Conservation (phyloP, 2,797 vertebrate species). For the Pseudopleuronectes americanus region DNA sequence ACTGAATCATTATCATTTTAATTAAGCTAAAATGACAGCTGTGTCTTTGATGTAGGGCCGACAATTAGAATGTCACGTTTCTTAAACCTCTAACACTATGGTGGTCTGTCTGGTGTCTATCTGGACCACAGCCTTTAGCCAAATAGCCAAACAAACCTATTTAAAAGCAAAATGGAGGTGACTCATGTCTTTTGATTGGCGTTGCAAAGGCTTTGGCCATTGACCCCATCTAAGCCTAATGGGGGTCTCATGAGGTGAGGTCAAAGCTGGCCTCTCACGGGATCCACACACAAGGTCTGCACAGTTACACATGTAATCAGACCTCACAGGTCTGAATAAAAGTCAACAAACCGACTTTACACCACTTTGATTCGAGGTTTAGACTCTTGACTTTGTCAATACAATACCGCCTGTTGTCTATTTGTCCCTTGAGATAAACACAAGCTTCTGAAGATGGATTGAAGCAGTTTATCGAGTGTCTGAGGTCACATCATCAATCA, state of each 20-base stretch:
- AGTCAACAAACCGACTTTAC: too few relatives aligned
- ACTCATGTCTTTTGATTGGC: slow-evolving; percentile 22
- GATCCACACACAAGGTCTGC: not conserved
- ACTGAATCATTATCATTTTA: slow-evolving; percentile 4
- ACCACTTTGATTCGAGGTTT: too few relatives aligned
- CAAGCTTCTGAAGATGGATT: slow-evolving; percentile 37
- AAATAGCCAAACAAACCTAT: not conserved
- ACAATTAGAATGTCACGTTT: slow-evolving; percentile 5
- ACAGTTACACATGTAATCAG: slow-evolving; percentile 19
- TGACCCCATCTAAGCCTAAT: slow-evolving; percentile 18
- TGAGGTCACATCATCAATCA: slow-evolving; percentile 26
- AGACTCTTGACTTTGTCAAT: slow-evolving; percentile 16
- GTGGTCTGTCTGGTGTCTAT: not conserved
- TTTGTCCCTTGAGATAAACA: slow-evolving; percentile 21
- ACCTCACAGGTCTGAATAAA: not conserved
- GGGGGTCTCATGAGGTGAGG: slow-evolving; percentile 15
- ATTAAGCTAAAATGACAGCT: not conserved
- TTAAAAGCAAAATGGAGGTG: not conserved
- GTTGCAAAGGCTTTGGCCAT: slow-evolving; percentile 17
- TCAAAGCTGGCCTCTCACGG: slow-evolving; percentile 9
- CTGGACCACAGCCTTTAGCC: not conserved
- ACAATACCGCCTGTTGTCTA: not conserved
- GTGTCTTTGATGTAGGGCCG: not conserved
- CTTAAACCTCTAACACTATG: not conserved
- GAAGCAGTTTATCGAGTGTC: slow-evolving; percentile 10